phyloP scores from a whole-genome alignment of 1,140 invertebrate species.

The Aphis craccivora region DNA sequence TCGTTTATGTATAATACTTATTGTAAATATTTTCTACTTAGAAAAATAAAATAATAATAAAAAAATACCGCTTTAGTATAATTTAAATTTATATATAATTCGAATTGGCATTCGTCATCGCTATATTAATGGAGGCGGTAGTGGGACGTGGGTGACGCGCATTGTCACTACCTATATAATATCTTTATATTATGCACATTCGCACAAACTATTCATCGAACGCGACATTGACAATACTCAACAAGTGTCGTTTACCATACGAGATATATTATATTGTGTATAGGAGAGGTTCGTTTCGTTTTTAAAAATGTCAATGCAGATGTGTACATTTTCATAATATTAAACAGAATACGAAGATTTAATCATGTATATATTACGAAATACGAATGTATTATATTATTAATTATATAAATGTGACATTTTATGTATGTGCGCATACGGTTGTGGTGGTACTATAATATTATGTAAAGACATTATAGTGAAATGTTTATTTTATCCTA shows the following conservation, averaged over 20 bases:
- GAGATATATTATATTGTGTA: constrained; percentile 3
- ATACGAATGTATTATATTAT: neutral
- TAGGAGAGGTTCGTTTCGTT: neutral
- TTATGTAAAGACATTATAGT: neutral
- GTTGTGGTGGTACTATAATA: neutral
- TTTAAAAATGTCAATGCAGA: neutral
- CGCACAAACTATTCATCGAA: neutral
- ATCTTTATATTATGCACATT: constrained; percentile 17
- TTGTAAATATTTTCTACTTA: neutral
- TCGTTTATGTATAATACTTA: neutral
- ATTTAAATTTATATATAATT: neutral
- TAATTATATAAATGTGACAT: neutral
- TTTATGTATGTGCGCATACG: neutral
- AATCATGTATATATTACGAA: neutral
- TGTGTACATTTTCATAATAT: neutral
- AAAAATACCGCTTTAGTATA: neutral
- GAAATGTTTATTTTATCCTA: constrained; percentile 13
- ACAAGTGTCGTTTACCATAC: constrained; percentile 1
- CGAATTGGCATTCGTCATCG: neutral
- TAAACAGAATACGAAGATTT: neutral
- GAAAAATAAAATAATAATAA: neutral
- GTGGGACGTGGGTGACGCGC: neutral
- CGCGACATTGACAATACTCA: neutral
- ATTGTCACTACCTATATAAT: neutral
- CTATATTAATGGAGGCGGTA: neutral